These are phyloP conservation scores for Sussaba pulchella DNA, from an alignment of 2,888 invertebrate genomes.

Conservation along the genomic window DNA sequence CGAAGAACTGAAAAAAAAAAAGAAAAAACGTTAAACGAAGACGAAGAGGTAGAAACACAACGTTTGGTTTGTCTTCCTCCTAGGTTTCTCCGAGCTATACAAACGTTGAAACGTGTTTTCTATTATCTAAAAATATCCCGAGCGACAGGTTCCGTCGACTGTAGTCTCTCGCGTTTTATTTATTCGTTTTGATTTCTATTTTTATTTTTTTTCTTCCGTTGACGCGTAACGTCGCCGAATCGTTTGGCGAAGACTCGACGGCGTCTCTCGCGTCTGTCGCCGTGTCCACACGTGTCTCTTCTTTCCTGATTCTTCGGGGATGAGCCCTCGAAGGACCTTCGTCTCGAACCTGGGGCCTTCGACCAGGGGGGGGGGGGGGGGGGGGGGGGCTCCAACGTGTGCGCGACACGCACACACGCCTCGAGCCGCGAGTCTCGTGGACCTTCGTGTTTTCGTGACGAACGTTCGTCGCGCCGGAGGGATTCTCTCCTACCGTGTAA, in stretches of 20 bases:
- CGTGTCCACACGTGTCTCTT: slow-evolving; percentile 23
- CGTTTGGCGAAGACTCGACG: slow-evolving; percentile 51
- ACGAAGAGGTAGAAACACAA: too few relatives aligned
- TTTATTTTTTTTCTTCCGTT: slow-evolving; percentile 35
- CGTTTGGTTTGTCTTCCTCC: not conserved
- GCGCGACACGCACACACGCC: slow-evolving; percentile 16
- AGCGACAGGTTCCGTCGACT: slow-evolving; percentile 34
- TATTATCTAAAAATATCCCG: slow-evolving; percentile 45
- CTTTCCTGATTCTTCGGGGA: slow-evolving; percentile 20
- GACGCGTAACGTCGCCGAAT: slow-evolving; percentile 63
- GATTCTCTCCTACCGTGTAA: slow-evolving; percentile 49
- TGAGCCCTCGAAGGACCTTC: slow-evolving; percentile 24
- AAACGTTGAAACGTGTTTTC: slow-evolving; percentile 44
- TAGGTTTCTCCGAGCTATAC: not conserved
- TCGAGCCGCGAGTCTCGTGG: too few relatives aligned
- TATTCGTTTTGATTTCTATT: too few relatives aligned
- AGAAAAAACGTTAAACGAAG: slow-evolving; percentile 1
- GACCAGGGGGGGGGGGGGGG: slow-evolving; percentile 26
- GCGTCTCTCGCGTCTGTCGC: slow-evolving; percentile 25
- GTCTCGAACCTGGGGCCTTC: slow-evolving; percentile 22
- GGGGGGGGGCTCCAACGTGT: too few relatives aligned
- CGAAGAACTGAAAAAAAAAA: slow-evolving; percentile 59
- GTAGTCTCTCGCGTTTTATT: not conserved
- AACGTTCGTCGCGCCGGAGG: slow-evolving; percentile 51
- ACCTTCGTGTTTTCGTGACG: slow-evolving; percentile 56